Evolutionary conservation across 2,113 vertebrate genomes (phyloP), one percentile per base, ranked within the genome.

Genomic region (Hippotragus niger): DNA sequence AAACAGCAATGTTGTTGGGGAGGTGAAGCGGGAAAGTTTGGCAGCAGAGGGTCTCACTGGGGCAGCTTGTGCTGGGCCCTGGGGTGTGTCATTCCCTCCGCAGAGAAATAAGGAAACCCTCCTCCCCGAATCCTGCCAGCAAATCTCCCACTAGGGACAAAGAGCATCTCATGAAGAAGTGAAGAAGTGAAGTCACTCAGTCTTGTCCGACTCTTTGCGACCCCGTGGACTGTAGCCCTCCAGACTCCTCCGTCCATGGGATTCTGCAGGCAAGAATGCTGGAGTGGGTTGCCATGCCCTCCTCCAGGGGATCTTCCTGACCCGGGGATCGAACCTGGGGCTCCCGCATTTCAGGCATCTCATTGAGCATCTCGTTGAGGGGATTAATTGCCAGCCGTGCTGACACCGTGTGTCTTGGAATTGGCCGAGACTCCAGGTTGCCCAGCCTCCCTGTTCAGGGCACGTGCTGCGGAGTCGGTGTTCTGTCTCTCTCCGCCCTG

Each of bases 1-100:
- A 7, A 36, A 4, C 1, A 3, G 8, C 0, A 3, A 0, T 0
- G 0, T 5, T 4, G 33, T 0, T 5, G 4, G 55, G 15, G 13
- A 13, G 31, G 7, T 33, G 40, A 5, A 27, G 47, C 1, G 5
- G 4, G 80, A 0, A 6, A 9, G 4, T 0, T 7, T 1, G 19
- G 2, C 12, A 64, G 12, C 6, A 25, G 43, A 40, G 0, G 2
- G 1, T 9, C 10, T 5, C 36, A 7, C 6, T 7, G 60, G 52
- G 2, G 53, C 1, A 29, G 27, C 23, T 80, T 0, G 4, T 21
- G 16, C 67, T 11, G 17, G 7, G 53, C 53, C 17, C 4, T 0
- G 3, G 5, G 36, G n/a, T 19, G 11, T 15, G 45, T 47, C 16
- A 23, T n/a, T 58, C 50, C 64, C 85, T 85, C 40, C 13, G 0